Evolutionary conservation across 2,113 vertebrate genomes (phyloP).

Genomic region (Oncorhynchus tshawytscha): DNA sequence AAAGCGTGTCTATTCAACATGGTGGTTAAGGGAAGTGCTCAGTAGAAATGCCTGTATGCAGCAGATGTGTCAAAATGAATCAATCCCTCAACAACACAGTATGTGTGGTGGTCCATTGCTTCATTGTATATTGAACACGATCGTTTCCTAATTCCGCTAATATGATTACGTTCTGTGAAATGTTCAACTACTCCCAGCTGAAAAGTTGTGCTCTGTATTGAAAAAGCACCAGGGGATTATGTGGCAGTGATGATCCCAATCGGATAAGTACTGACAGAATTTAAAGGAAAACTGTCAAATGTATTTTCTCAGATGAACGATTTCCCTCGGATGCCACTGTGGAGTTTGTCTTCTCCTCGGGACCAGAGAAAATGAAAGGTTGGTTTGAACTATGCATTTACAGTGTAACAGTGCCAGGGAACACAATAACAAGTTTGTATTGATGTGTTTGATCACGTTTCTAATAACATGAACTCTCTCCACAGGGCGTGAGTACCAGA

Average conservation of each 20-base stretch:
- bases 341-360: slow-evolving; percentile 89
- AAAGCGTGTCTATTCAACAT: too few species aligned
- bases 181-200: slow-evolving; percentile 16
- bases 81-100: background rate
- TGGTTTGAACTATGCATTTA: background rate
- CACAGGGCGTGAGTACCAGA: slow-evolving; percentile 78
- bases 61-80: background rate
- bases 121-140: slow-evolving; percentile 36
- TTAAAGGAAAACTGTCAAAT: too few species aligned
- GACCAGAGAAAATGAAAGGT: slow-evolving; percentile 90
- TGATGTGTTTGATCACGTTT: background rate
- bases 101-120: background rate
- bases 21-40: too few species aligned
- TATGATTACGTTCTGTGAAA: slow-evolving; percentile 22
- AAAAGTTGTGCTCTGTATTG: background rate
- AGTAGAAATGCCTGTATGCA: background rate
- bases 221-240: background rate
- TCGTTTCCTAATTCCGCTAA: slow-evolving; percentile 50
- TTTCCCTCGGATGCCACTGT: slow-evolving; percentile 87
- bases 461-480: slow-evolving; percentile 2
- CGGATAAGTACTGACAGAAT: too few species aligned
- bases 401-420: background rate
- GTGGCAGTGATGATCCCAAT: too few species aligned
- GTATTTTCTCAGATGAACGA: slow-evolving; percentile 74
- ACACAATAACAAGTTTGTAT: background rate